Base-by-base conservation (phyloP, 2,888 invertebrate genomes). In the Chymomyza amoena region DNA sequence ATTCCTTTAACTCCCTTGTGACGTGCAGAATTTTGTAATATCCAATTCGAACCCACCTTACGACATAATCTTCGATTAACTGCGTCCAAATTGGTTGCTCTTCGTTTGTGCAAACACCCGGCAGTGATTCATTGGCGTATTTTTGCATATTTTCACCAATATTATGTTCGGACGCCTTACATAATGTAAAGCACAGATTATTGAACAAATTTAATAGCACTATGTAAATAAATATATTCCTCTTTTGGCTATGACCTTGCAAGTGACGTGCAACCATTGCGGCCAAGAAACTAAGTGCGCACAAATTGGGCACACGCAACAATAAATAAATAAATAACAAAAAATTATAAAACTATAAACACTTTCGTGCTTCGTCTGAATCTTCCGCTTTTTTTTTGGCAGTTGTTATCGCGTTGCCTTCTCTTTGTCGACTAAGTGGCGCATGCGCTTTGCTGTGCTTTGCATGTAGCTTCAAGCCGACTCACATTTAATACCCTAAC, bases 61-160 rank as follows among this genome's bases (percentile, higher is more conserved):
- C 90, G 6, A 94, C 93, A 93, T 95, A 95, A 81, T 95, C 94
- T 91, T 94, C 94, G 60, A 95, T 91, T 84, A 94, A 91, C 20
- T 93, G 92, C 76, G 94, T 93, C 94, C 95, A 95, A 61, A 94
- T 92, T 69, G 89, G 70, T 10, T 71, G 73, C 9, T 69, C 54
- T 39, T 73, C 65, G 45, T 79, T 65, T 20, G 70, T 51, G 36
- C 36, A 25, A 59, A 67, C 63, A 56, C 69, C 68, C 72, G 18
- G 16, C 32, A 69, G 68, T 84, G 89, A 86, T 71, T 89, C 84
- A 89, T 88, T 88, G 62, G 74, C 77, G 76, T 87, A 80, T 79
- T 86, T 89, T 70, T 76, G 80, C 79, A 74, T 68, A 76, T 79
- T 81, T 78, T 86, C 84, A 74, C 76, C 78, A 57, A 36, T 6